Base-by-base conservation (phyloP, 2,888 invertebrate genomes). In the Incurvaria masculella region DNA sequence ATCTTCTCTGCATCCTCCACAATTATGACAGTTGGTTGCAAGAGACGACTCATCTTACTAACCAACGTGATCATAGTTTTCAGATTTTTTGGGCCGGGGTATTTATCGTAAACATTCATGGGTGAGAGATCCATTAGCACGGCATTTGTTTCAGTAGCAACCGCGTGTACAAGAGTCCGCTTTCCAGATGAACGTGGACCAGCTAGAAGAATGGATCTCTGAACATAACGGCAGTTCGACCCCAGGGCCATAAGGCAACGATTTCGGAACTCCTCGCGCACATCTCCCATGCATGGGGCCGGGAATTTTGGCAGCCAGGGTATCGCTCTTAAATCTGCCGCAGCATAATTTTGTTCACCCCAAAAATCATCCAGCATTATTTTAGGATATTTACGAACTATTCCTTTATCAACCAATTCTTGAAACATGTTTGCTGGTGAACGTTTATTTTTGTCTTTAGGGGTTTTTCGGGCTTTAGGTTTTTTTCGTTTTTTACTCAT, bases 91-190 rank as follows among this genome's bases (percentile, higher is more conserved):
- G 84, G 82, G 0, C 86, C 86, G 1, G 81, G 78, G 63, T 88
- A 91, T 66, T 88, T 86, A 43, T 85, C 81, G 16, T 79, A 84
- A 5, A 89, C 71, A 54, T 84, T 84, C 42, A 80, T 68, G 1
- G 91, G 86, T 0, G 89, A 86, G 14, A 93, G 67, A 59, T 93
- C 91, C 61, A 93, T 87, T 14, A 92, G 65, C 40, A 89, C 84
- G 4, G 91, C 85, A 45, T 86, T 85, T 1, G 87, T 82, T 68
- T 90, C 89, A 2, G 84, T 84, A 53, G 89, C 91, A 21, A 93
- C 76, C 0, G 89, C 88, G 57, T 90, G 81, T 0, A 85, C 82
- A 46, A 93, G 66, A 51, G 87, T 79, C 58, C 81, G 83, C 66
- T 92, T 91, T 0, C 91, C 92, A 27, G 81, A 76, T 21, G 82